These are phyloP conservation scores for Ageneiosus marmoratus DNA, from an alignment of 2,113 vertebrate genomes.

Conservation along the genomic window DNA sequence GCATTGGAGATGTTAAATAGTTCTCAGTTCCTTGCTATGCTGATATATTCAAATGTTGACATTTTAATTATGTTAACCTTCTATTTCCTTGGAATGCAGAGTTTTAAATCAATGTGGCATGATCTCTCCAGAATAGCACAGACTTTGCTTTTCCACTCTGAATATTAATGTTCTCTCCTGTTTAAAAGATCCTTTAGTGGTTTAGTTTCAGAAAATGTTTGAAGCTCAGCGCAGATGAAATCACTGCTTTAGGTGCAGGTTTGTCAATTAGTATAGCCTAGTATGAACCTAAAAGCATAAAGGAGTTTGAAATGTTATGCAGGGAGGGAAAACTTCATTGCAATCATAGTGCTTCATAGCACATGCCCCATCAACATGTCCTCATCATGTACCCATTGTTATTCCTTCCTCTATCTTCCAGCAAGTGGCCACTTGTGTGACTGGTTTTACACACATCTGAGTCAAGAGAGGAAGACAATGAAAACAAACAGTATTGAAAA, in stretches of 20 bases:
- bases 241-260: conserved; percentile 39
- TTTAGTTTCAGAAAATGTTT: conserved; percentile 52
- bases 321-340: too few species aligned
- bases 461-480: background rate
- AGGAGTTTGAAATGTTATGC: background rate
- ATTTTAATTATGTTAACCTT: conserved; percentile 53
- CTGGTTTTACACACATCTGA: background rate
- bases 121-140: conserved; percentile 45
- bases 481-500: background rate
- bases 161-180: conserved; percentile 51
- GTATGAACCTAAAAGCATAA: background rate
- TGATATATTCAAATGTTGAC: conserved; percentile 58
- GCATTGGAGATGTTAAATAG: conserved; percentile 19
- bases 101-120: conserved; percentile 50
- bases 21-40: conserved; percentile 35
- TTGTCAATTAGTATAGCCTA: conserved; percentile 46
- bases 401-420: too few species aligned
- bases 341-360: too few species aligned
- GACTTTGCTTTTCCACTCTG: conserved; percentile 33
- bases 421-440: background rate
- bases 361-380: too few species aligned
- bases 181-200: conserved; percentile 16
- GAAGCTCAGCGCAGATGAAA: conserved; percentile 50
- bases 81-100: conserved; percentile 50
- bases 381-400: background rate